These are phyloP conservation scores for Himalopsyche tibetana DNA, from an alignment of 2,888 invertebrate species.

Conservation along the genomic window DNA sequence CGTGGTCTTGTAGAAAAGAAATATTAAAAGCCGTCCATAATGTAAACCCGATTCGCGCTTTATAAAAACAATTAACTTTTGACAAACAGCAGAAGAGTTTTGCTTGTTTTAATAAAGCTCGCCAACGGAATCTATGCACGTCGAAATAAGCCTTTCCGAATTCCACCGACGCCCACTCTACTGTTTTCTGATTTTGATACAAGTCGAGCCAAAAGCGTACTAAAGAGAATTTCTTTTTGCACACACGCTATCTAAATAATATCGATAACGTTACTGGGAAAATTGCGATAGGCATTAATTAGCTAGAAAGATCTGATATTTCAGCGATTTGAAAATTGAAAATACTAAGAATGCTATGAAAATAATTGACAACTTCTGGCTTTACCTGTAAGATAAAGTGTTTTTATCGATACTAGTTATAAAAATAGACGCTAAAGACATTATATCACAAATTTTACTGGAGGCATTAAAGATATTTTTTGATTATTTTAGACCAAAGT, in stretches of 20 bases:
- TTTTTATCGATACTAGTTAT: too few relatives aligned
- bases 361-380: too few relatives aligned
- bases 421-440: too few relatives aligned
- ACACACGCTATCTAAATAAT: neutral
- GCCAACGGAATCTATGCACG: neutral
- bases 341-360: too few relatives aligned
- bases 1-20: neutral
- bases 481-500: too few relatives aligned
- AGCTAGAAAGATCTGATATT: neutral
- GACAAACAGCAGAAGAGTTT: slow-evolving; percentile 64
- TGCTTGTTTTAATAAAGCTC: slow-evolving; percentile 37
- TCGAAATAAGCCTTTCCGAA: slow-evolving; percentile 19
- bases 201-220: slow-evolving; percentile 5
- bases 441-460: too few relatives aligned
- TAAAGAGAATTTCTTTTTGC: neutral
- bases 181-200: neutral
- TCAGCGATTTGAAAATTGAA: neutral
- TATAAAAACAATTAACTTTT: slow-evolving; percentile 62
- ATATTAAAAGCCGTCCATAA: neutral
- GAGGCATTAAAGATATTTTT: too few relatives aligned
- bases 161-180: neutral
- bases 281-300: neutral
- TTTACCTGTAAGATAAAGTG: too few relatives aligned
- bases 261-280: neutral
- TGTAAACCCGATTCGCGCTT: slow-evolving; percentile 43